Percentiles rank a stretch among this genome's conserved stretches.
phyloP scores from a whole-genome alignment of 2,113 vertebrate genomes.

The Morone chrysops region DNA sequence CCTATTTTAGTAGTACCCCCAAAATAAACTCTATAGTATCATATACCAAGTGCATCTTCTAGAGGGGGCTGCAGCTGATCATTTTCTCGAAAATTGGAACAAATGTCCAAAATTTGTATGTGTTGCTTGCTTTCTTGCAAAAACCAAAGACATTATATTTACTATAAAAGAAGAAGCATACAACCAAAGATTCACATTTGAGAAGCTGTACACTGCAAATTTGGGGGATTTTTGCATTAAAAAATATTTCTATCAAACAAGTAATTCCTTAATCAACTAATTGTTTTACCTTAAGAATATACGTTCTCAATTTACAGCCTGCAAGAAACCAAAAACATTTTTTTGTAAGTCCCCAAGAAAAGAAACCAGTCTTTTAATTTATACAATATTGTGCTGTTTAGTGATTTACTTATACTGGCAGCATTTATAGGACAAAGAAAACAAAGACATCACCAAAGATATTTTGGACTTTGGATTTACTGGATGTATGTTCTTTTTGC shows the following conservation, averaged over 20 bases:
- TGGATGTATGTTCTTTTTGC: not conserved
- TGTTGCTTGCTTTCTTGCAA: not conserved
- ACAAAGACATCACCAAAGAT: not conserved
- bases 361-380: not conserved
- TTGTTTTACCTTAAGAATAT: not conserved
- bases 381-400: not conserved
- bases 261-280: not conserved
- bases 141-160: not conserved
- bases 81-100: not conserved
- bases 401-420: not conserved
- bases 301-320: not conserved
- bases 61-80: not conserved
- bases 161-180: not conserved
- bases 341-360: not conserved
- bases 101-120: not conserved
- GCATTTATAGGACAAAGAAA: not conserved
- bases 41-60: not conserved
- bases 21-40: not conserved
- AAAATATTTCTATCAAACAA: not conserved
- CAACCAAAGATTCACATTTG: not conserved
- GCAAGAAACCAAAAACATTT: not conserved
- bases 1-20: conserved; percentile 52
- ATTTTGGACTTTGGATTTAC: not conserved
- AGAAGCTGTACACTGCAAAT: not conserved
- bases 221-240: not conserved